These are phyloP conservation scores for Loxodonta africana DNA, from an alignment of 2,113 vertebrate species.

Conservation along the genomic window DNA sequence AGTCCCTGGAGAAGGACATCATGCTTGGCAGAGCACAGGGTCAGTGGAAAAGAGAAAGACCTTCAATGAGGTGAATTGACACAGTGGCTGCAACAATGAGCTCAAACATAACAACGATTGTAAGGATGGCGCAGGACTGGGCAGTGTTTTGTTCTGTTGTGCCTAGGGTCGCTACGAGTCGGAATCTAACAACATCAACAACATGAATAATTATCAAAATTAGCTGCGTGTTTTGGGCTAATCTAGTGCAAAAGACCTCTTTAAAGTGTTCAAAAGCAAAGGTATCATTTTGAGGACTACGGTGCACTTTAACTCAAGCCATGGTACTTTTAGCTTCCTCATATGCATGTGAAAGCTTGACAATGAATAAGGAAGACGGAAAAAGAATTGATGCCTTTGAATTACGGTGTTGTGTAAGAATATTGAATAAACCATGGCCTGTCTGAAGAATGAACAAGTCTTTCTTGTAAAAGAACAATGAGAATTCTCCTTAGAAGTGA, in stretches of 20 bases:
- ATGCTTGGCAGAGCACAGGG: no score
- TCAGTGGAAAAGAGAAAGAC: no score
- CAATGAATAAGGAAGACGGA: not conserved
- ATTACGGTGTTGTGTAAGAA: not conserved
- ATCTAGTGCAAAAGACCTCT: not conserved
- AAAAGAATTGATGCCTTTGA: not conserved
- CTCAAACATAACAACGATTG: no score
- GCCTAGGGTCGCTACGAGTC: no score
- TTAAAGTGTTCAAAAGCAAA: not conserved
- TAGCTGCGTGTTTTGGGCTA: not conserved
- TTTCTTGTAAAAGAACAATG: not conserved
- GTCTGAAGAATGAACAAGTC: not conserved
- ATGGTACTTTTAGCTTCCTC: not conserved
- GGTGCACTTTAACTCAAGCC: not conserved
- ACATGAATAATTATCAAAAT: no score
- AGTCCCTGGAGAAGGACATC: no score
- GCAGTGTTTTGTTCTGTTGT: no score
- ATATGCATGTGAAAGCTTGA: not conserved
- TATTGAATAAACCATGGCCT: not conserved
- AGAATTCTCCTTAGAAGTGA: no score
- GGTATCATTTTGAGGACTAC: not conserved
- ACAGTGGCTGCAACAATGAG: no score
- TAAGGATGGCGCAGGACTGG: no score
- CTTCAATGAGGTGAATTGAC: no score
- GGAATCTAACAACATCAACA: no score